Percentiles rank a stretch among this genome's conserved stretches.
These are phyloP conservation scores for Neodiprion pinetum DNA, from an alignment of 1,140 invertebrate species.

Conservation along the genomic window DNA sequence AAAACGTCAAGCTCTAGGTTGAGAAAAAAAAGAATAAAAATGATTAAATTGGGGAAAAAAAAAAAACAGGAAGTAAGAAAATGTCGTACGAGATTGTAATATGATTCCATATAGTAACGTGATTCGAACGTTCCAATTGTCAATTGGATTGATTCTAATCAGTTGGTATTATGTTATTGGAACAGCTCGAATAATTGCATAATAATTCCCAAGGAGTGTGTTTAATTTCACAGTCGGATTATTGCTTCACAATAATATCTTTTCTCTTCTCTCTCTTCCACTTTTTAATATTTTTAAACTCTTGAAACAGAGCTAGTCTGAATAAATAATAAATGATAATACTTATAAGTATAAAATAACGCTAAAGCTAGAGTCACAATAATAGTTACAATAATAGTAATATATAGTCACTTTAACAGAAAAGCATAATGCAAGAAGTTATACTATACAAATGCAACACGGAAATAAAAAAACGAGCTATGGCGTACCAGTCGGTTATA, in stretches of 20 bases:
- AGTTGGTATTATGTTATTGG: background rate
- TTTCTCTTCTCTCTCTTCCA: slow-evolving; percentile 10
- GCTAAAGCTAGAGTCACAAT: background rate
- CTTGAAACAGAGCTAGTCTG: slow-evolving; percentile 28
- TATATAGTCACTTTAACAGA: background rate
- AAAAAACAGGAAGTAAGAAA: background rate
- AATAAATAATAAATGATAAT: slow-evolving; percentile 6
- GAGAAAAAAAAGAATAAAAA: background rate
- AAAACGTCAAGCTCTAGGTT: too few relatives aligned
- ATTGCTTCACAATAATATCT: slow-evolving; percentile 33
- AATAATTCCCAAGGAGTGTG: slow-evolving; percentile 23
- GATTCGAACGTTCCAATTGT: background rate
- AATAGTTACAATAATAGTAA: background rate
- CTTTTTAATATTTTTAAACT: slow-evolving; percentile 18
- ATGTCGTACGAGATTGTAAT: background rate
- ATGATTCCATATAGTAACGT: background rate
- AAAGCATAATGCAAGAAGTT: background rate
- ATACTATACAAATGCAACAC: background rate
- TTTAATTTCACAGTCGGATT: slow-evolving; percentile 41
- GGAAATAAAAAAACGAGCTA: too few relatives aligned
- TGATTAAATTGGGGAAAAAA: background rate
- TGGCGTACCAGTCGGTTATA: too few relatives aligned
- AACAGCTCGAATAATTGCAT: background rate
- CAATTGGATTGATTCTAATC: background rate
- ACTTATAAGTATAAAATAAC: slow-evolving; percentile 6